phyloP scores from a whole-genome alignment of 2,113 vertebrate species.

The Stegostoma tigrinum region DNA sequence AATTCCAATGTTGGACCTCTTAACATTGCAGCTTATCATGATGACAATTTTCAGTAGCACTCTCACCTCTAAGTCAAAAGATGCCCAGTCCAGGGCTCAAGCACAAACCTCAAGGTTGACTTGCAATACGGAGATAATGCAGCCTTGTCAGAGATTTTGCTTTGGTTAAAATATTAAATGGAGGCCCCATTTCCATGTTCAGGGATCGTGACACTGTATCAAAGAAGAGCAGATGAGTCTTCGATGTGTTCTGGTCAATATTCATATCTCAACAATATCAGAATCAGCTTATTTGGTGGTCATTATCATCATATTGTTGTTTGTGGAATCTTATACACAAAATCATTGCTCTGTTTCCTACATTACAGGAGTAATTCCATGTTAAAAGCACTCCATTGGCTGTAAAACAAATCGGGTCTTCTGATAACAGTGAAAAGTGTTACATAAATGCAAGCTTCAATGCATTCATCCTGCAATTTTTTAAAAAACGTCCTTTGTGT shows the following conservation, averaged over 20 bases:
- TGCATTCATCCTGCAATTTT: too few relatives aligned
- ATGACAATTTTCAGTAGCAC: neutral
- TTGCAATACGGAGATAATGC: neutral
- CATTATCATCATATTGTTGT: too few relatives aligned
- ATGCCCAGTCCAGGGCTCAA: neutral
- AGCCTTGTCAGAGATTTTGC: neutral
- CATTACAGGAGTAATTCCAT: too few relatives aligned
- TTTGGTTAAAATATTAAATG: neutral
- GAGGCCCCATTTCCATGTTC: neutral
- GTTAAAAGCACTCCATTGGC: too few relatives aligned
- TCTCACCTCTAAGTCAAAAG: neutral
- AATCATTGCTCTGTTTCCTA: too few relatives aligned
- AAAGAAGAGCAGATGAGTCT: neutral
- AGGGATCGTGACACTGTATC: neutral
- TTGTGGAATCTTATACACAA: too few relatives aligned
- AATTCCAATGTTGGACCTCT: neutral
- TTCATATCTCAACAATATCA: neutral
- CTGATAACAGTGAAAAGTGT: too few relatives aligned
- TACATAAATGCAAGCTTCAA: too few relatives aligned
- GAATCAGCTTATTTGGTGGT: neutral
- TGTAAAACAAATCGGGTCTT: too few relatives aligned
- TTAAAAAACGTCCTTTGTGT: too few relatives aligned
- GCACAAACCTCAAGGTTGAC: neutral
- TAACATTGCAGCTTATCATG: neutral
- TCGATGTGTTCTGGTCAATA: neutral